Evolutionary conservation across 2,888 invertebrate species (phyloP), one percentile per base, ranked within the genome.

Genomic region (Eristalis intricaria): DNA sequence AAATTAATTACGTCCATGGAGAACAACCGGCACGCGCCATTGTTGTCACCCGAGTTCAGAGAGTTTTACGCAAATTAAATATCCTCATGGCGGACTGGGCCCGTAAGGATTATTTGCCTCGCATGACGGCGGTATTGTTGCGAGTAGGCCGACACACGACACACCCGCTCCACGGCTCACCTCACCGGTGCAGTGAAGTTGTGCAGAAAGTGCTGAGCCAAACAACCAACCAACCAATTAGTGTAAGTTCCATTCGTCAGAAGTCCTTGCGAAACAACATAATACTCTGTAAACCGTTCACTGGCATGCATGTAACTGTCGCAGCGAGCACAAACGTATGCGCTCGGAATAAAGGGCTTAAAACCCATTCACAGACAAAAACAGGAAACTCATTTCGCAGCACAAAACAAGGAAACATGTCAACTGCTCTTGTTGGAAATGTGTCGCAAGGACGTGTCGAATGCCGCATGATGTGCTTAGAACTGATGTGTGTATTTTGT

Each of bases 351-450:
- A 68, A 65, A 61, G 26, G 26, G 58, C 73, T 79, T 66, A 79
- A 79, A 79, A 79, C 65, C 64, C 65, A 65, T 73, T 66, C 73
- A 40, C 13, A 50, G 61, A 73, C 73, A 80, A 80, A 79, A 80
- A 75, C 81, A 87, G 83, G 86, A 83, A 87, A 87, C 86, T 79
- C 83, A 87, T 87, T 87, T 83, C 75, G 56, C 78, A 83, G 77
- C 74, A 79, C 32, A 32, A 32, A 75, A 86, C n/a, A 86, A 79
- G 86, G 83, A 87, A 86, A 76, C 79, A 83, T 83, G 86, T 87
- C 86, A 87, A 87, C 75, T 64, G 83, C 66, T 75, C 75, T 83
- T 68, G 75, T 66, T 83, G 58, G 78, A 65, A 64, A 68, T 83
- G 75, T 79, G 75, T 71, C 79, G 66, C 75, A 83, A 87, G 86